Conservation (phyloP, 2,113 vertebrate species). For the Apistogramma diplotaenia region DNA sequence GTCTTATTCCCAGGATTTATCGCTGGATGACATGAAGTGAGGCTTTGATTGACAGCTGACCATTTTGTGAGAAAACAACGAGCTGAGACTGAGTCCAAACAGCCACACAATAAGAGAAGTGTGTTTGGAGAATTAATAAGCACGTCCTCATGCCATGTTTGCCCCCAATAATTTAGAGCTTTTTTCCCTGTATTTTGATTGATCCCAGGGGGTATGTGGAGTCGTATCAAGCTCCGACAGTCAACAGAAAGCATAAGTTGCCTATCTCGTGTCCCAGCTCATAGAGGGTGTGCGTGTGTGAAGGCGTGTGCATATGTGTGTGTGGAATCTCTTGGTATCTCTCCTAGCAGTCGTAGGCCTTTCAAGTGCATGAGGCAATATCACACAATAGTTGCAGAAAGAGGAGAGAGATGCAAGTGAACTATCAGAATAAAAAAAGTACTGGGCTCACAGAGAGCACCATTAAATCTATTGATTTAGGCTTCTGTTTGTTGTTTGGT, state of each 20-base stretch:
- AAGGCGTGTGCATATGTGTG: conserved; percentile 9
- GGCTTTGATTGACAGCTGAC: conserved; percentile 31
- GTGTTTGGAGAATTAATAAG: not conserved
- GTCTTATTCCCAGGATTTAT: conserved; percentile 24
- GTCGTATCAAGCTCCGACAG: conserved; percentile 46
- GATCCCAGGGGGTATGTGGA: conserved; percentile 18
- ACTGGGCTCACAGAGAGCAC: conserved; percentile 47
- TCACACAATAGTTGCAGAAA: conserved; percentile 73
- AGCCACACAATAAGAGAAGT: not conserved
- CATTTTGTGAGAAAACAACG: not conserved
- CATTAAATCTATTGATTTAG: conserved; percentile 38
- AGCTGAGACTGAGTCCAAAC: not conserved
- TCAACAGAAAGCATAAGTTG: conserved; percentile 59
- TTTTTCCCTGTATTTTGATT: not conserved
- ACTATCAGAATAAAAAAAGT: conserved; percentile 62
- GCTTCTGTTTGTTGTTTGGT: conserved; percentile 20
- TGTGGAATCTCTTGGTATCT: conserved; percentile 72
- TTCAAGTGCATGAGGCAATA: conserved; percentile 78
- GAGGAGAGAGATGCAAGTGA: conserved; percentile 61
- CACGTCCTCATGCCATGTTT: not conserved
- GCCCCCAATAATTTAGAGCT: not conserved
- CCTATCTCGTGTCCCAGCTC: conserved; percentile 61
- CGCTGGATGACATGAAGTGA: conserved; percentile 5
- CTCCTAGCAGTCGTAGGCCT: conserved; percentile 68
- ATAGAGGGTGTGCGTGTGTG: conserved; percentile 15